phyloP scores from a whole-genome alignment of 1,140 invertebrate genomes.

The Liolophura sinensis region DNA sequence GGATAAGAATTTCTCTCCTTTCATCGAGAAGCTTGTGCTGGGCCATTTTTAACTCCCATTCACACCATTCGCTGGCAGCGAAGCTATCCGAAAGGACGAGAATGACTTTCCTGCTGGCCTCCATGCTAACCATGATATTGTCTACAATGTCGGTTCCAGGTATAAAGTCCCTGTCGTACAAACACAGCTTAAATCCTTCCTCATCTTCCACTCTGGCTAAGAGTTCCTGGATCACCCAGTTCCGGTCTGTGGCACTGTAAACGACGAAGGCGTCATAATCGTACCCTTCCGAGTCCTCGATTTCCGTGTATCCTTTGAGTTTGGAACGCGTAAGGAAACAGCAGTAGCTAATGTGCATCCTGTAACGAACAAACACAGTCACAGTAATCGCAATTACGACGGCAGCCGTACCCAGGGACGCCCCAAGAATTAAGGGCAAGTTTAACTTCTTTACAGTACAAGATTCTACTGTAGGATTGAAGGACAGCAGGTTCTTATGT shows the following conservation, averaged over 20 bases:
- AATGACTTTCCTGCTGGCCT: slow-evolving; percentile 66
- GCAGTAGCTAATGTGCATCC: too few species aligned
- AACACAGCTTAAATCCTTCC: slow-evolving; percentile 76
- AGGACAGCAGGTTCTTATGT: background rate
- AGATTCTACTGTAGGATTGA: too few species aligned
- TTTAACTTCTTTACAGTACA: background rate
- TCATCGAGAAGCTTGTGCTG: too few species aligned
- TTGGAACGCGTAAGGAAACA: too few species aligned
- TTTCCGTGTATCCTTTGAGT: too few species aligned
- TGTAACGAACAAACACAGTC: too few species aligned
- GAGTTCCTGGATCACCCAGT: slow-evolving; percentile 14
- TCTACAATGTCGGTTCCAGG: slow-evolving; percentile 73
- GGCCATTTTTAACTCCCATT: too few species aligned
- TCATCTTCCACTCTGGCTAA: slow-evolving; percentile 12
- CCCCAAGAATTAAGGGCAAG: background rate
- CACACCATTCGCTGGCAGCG: too few species aligned
- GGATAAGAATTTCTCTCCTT: too few species aligned
- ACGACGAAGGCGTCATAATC: too few species aligned
- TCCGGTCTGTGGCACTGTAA: slow-evolving; percentile 11
- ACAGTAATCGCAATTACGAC: too few species aligned
- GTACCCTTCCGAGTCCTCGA: too few species aligned
- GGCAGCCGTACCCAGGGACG: background rate
- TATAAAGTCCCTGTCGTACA: slow-evolving; percentile 87
- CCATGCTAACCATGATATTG: slow-evolving; percentile 64
- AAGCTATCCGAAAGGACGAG: slow-evolving; percentile 68